Evolutionary conservation across 92 coral and sea anemone species (phyloP).

Genomic region (Zoanthus gigantus): DNA sequence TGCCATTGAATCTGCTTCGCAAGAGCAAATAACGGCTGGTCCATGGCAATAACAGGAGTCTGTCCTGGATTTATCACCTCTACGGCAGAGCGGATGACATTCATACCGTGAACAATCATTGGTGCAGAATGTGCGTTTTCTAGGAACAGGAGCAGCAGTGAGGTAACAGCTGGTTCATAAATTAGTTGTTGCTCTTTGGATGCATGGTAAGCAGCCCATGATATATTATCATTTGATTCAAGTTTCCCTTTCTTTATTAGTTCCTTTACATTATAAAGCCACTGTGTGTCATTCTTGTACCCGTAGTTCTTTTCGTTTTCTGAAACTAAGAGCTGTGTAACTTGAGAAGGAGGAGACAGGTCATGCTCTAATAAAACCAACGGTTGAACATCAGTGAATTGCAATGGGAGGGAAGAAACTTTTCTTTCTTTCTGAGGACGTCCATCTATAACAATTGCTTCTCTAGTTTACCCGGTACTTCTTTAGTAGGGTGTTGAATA

Average conservation of each 20-base stretch:
- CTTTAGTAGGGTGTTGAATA: too few species aligned
- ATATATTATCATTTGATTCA: background rate
- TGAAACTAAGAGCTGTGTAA: background rate
- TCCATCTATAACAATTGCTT: background rate
- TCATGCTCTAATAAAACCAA: background rate
- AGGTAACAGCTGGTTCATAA: background rate
- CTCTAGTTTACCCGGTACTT: too few species aligned
- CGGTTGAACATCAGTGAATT: slow-evolving; percentile 8
- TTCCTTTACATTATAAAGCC: slow-evolving; percentile 2
- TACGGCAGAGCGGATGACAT: slow-evolving; percentile 35
- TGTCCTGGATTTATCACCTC: slow-evolving; percentile 8
- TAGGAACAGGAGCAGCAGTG: slow-evolving; percentile 18
- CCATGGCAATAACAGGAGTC: slow-evolving; percentile 30
- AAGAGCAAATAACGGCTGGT: background rate
- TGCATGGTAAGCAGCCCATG: slow-evolving; percentile 31
- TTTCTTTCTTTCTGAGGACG: background rate
- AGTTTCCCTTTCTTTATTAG: background rate
- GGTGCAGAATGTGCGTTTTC: background rate
- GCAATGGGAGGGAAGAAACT: background rate
- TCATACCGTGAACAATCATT: slow-evolving; percentile 24
- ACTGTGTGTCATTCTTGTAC: background rate
- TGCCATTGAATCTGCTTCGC: background rate
- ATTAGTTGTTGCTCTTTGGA: background rate
- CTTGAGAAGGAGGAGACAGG: background rate
- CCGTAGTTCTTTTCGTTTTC: background rate